Base-by-base conservation (phyloP, 1,140 invertebrate species). In the Cotesia vestalis region DNA sequence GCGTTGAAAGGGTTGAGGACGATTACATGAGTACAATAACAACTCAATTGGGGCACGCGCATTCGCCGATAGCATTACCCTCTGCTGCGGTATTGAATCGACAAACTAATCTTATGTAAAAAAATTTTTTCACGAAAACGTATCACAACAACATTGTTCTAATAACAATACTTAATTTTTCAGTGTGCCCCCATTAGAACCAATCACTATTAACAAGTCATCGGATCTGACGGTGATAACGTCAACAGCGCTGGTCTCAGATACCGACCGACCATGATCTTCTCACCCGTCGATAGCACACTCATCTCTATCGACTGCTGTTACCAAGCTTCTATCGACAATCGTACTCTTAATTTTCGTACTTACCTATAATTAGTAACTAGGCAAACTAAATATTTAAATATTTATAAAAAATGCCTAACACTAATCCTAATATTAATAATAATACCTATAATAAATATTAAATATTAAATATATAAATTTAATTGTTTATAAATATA, bases 151-250 rank as follows among this genome's bases (percentile, higher is more conserved):
- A 46, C 6, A 68, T 36, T n/a, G 34, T 34, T 35, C 11, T 52
- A 72, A 70, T 70, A 9, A 9, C 3, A 5, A 40, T 40, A 4
- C 40, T 8, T 46, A 46, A 46, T 8, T 46, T 46, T 46, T 8
- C 71, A 87, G 86, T 72, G 84, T 86, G 72, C 85, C 85, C 76
- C 84, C 84, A 66, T 74, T 86, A 83, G 84, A 86, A 77, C 83
- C 84, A 76, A 83, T 81, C 63, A 81, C 74, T 80, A 85, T 78
- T 81, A 80, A 81, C 53, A 55, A 55, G 75, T 63, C 80, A 11
- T 73, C 76, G 36, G 84, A 84, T 71, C 71, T 82, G 66, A 76
- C 84, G 66, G 82, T 85, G 34, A 85, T 85, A 66, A 85, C 81
- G 12, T 83, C 83, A 11, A 86, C 67, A 9, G 3, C 84, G 69